A percentile compares a stretch with the other conserved stretches of the same genome.
These are phyloP conservation scores for Agrochola circellaris DNA, from an alignment of 2,888 invertebrate species.

Conservation along the genomic window DNA sequence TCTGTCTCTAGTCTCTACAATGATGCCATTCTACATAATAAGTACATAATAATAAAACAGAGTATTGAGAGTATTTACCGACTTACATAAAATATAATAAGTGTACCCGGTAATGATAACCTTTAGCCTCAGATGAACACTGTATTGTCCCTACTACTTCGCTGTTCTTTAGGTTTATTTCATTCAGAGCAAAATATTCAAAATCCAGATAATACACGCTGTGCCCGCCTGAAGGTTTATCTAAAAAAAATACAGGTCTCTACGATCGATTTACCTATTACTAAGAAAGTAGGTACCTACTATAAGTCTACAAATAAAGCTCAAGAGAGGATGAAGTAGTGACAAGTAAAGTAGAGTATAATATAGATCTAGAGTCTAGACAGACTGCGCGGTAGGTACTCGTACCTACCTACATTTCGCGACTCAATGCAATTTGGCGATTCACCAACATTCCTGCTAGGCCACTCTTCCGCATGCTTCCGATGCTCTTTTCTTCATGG, in stretches of 20 bases:
- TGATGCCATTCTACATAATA: background rate
- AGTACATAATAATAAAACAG: background rate
- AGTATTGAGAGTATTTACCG: background rate
- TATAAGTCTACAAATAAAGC: background rate
- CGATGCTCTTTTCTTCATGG: conserved; percentile 31
- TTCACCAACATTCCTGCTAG: conserved; percentile 46
- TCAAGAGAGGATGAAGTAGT: background rate
- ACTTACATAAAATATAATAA: conserved; percentile 8
- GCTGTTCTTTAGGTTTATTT: conserved; percentile 5
- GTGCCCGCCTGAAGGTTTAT: background rate
- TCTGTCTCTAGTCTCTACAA: conserved; percentile 8
- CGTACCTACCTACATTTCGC: conserved; percentile 2
- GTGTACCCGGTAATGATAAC: conserved; percentile 31
- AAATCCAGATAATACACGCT: background rate
- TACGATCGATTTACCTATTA: background rate
- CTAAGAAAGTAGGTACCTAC: background rate
- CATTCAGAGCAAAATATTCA: conserved; percentile 9
- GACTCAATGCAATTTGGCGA: conserved; percentile 47
- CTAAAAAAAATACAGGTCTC: background rate
- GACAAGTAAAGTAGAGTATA: background rate
- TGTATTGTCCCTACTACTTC: conserved; percentile 9
- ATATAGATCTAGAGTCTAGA: background rate
- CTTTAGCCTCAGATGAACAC: conserved; percentile 37
- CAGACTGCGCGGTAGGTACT: background rate
- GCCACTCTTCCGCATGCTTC: conserved; percentile 30